Conservation (phyloP, 2,888 invertebrate genomes). For the Parasteatoda lunata region DNA sequence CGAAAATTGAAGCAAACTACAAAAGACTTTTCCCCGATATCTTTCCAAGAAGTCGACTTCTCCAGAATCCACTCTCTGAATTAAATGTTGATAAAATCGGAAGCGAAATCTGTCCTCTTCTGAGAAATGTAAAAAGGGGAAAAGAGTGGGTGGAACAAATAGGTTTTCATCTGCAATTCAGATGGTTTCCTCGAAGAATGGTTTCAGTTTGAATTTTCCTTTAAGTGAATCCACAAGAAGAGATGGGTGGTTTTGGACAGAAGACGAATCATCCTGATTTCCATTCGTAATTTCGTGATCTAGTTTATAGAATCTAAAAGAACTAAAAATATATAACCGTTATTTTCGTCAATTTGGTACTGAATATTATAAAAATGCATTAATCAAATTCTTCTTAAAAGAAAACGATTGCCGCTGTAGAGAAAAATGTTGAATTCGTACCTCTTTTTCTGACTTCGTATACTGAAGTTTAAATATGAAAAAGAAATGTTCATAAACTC, state of each 20-base stretch:
- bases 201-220: neutral
- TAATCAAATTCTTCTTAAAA: no score
- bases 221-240: neutral
- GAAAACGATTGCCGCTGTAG: no score
- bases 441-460: no score
- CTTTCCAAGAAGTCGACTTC: no score
- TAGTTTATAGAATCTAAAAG: slow-evolving; percentile 13
- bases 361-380: neutral
- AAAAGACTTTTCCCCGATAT: no score
- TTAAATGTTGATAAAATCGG: slow-evolving; percentile 27
- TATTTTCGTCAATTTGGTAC: neutral
- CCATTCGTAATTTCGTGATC: slow-evolving; percentile 51
- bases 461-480: no score
- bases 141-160: slow-evolving; percentile 20
- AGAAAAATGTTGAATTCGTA: no score
- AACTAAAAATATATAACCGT: neutral
- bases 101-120: slow-evolving; percentile 19
- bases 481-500: no score
- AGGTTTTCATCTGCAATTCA: slow-evolving; percentile 57
- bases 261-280: slow-evolving; percentile 57
- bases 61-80: neutral
- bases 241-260: slow-evolving; percentile 49
- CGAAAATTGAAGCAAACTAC: no score
- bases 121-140: slow-evolving; percentile 15
- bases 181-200: slow-evolving; percentile 33